These are phyloP conservation scores for Amphipoea oculea DNA, from an alignment of 2,888 invertebrate species.

Conservation along the genomic window DNA sequence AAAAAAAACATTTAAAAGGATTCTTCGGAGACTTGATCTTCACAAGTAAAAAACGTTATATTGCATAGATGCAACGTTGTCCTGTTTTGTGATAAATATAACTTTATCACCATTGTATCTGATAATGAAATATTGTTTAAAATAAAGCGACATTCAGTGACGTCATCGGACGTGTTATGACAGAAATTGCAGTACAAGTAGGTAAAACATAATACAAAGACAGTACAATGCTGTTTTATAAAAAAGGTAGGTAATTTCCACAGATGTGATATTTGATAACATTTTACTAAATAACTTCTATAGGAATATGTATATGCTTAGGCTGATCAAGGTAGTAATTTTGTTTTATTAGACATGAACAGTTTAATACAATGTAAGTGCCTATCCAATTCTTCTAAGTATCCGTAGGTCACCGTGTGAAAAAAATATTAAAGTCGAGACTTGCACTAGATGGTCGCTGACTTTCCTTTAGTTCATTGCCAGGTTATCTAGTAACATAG, in stretches of 20 bases:
- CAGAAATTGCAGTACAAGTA: conserved; percentile 22
- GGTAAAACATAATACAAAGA: conserved; percentile 27
- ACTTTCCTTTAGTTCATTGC: neutral
- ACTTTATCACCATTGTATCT: conserved; percentile 30
- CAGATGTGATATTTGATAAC: conserved; percentile 41
- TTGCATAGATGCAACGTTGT: neutral
- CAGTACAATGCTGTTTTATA: conserved; percentile 52
- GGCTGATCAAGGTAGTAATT: neutral
- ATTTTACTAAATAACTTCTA: conserved; percentile 26
- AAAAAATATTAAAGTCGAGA: neutral
- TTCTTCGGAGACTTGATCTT: no score
- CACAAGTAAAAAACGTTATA: neutral
- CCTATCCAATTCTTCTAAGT: neutral
- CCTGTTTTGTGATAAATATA: conserved; percentile 23
- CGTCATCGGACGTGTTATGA: conserved; percentile 50
- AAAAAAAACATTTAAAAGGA: neutral
- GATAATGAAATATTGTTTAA: conserved; percentile 42
- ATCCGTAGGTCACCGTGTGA: neutral
- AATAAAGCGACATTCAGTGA: conserved; percentile 14
- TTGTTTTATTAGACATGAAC: neutral
- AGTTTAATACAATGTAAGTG: neutral
- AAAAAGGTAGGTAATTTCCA: conserved; percentile 39
- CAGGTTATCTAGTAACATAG: neutral
- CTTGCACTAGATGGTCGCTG: neutral
- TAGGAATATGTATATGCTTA: neutral